Evolutionary conservation across 2,888 invertebrate genomes (phyloP).

Genomic region (Agonopterix heracliana): DNA sequence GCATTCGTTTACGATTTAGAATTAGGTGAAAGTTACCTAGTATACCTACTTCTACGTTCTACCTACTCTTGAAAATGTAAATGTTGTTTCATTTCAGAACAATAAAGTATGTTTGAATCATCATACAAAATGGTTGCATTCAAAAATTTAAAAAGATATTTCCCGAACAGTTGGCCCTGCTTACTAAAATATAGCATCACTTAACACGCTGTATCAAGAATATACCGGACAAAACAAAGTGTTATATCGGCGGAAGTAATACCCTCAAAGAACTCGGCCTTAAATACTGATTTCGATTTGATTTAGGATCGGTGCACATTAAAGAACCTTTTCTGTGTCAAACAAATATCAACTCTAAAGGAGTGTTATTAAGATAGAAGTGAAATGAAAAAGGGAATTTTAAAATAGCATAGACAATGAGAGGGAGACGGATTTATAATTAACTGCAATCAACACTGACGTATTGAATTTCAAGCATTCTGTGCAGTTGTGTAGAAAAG

Average conservation of each 20-base stretch:
- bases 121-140: too few species aligned
- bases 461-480: slow-evolving; percentile 71
- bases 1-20: too few species aligned
- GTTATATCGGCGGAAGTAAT: slow-evolving; percentile 70
- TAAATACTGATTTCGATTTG: slow-evolving; percentile 64
- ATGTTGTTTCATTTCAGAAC: too few species aligned
- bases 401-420: slow-evolving; percentile 65
- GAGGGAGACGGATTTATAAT: slow-evolving; percentile 73
- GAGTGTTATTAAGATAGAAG: slow-evolving; percentile 14
- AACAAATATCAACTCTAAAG: slow-evolving; percentile 4
- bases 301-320: slow-evolving; percentile 58
- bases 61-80: too few species aligned
- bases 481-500: slow-evolving; percentile 40
- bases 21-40: too few species aligned
- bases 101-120: too few species aligned
- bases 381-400: slow-evolving; percentile 16
- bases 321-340: slow-evolving; percentile 31
- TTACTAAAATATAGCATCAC: too few species aligned
- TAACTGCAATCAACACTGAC: slow-evolving; percentile 76
- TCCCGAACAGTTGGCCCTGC: too few species aligned
- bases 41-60: too few species aligned
- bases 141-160: too few species aligned
- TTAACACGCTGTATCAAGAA: too few species aligned
- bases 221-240: slow-evolving; percentile 41
- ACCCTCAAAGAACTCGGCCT: slow-evolving; percentile 51